Percentiles rank a stretch among this genome's conserved stretches.
Conservation (phyloP, 2,797 vertebrate genomes). For the Phrynocephalus guinanensis region DNA sequence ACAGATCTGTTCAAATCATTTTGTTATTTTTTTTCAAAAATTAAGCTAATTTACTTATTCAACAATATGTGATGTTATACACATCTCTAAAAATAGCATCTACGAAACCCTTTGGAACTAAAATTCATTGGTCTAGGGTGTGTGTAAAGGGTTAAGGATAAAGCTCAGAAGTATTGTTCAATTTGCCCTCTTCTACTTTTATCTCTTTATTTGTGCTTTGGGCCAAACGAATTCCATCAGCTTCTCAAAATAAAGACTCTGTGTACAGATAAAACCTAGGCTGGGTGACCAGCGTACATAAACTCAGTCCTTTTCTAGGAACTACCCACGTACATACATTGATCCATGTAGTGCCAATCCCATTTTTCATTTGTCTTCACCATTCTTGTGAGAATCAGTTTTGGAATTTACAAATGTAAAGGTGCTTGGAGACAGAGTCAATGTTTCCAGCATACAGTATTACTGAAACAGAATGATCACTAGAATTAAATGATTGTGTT, state of each 20-base stretch:
- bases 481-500: constrained; percentile 19
- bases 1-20: background rate
- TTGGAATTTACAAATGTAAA: constrained; percentile 17
- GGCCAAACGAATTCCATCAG: constrained; percentile 13
- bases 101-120: constrained; percentile 8
- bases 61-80: background rate
- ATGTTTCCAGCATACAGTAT: background rate
- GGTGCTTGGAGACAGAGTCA: background rate
- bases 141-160: background rate
- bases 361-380: constrained; percentile 18
- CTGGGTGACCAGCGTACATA: constrained; percentile 2
- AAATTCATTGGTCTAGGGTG: constrained; percentile 3
- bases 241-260: constrained; percentile 19
- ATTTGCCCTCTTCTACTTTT: background rate
- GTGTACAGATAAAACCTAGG: constrained; percentile 27
- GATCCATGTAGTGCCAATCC: background rate
- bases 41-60: background rate
- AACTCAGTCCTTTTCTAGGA: constrained; percentile 18
- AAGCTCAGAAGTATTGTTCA: constrained; percentile 16
- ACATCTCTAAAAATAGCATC: background rate
- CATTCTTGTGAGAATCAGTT: constrained; percentile 21
- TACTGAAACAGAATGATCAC: constrained; percentile 5
- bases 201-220: constrained; percentile 11
- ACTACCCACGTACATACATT: background rate
- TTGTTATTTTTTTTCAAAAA: background rate